These are phyloP conservation scores for Leucosticte australis DNA, from an alignment of 2,113 vertebrate genomes.

Conservation along the genomic window DNA sequence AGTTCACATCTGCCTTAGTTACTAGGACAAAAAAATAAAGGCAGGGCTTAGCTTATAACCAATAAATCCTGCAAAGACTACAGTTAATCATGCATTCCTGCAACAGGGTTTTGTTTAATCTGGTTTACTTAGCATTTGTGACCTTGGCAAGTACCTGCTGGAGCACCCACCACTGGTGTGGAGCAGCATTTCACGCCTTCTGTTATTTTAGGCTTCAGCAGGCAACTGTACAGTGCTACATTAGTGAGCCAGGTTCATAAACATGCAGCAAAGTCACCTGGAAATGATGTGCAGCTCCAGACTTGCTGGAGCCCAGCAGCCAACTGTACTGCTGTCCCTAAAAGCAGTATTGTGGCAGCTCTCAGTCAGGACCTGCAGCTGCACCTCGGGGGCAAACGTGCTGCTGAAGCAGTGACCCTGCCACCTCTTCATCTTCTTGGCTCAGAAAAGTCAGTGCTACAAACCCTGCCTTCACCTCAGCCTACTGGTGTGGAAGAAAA, in stretches of 20 bases:
- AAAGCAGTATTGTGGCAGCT: neutral
- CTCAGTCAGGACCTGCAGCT: neutral
- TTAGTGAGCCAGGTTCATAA: neutral
- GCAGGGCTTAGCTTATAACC: constrained; percentile 2
- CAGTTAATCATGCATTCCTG: constrained; percentile 40
- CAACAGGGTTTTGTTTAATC: constrained; percentile 41
- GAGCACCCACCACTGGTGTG: neutral
- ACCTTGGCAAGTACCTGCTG: constrained; percentile 39
- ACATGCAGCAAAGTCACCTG: constrained; percentile 18
- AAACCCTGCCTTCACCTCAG: neutral
- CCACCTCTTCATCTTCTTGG: neutral
- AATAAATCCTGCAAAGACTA: constrained; percentile 40
- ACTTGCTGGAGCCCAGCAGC: neutral
- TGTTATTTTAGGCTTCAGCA: constrained; percentile 7
- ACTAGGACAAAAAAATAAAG: constrained; percentile 6
- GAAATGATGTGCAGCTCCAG: neutral
- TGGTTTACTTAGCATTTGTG: constrained; percentile 45
- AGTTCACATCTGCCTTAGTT: constrained; percentile 61
- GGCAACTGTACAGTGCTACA: fast-evolving
- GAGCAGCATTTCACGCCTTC: constrained; percentile 13
- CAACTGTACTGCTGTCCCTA: neutral
- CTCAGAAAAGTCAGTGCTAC: neutral
- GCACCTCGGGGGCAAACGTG: neutral
- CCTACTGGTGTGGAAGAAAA: neutral
- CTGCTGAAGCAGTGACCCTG: neutral